phyloP scores from a whole-genome alignment of 2,888 invertebrate species.

The Hipparchia sbordonii region DNA sequence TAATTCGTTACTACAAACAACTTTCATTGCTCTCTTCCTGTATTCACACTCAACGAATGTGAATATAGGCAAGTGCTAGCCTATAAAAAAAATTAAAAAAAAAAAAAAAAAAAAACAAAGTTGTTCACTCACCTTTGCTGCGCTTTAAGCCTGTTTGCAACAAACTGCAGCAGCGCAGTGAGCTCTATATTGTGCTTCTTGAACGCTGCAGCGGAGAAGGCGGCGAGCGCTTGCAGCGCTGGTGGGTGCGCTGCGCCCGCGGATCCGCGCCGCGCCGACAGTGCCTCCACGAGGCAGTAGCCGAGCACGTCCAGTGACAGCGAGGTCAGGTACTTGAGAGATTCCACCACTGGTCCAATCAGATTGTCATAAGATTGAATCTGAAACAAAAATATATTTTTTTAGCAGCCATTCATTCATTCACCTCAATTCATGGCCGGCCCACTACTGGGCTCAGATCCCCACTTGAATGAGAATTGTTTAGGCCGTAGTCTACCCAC shows the following conservation, averaged over 20 bases:
- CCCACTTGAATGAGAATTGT: too few relatives aligned
- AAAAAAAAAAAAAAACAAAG: background rate
- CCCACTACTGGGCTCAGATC: too few relatives aligned
- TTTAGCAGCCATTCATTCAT: too few relatives aligned
- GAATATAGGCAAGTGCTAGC: background rate
- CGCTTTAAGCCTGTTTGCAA: constrained; percentile 97
- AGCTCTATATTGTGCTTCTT: constrained; percentile 99
- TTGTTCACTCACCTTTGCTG: constrained; percentile 89
- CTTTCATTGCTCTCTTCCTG: too few relatives aligned
- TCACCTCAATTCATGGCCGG: too few relatives aligned
- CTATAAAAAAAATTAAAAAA: background rate
- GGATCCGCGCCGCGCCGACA: constrained; percentile 73
- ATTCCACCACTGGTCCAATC: constrained; percentile 98
- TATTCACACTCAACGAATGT: too few relatives aligned
- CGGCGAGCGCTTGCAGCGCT: constrained; percentile 97
- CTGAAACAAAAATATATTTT: constrained; percentile 67
- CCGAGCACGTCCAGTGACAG: constrained; percentile 98
- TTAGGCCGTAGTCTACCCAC: too few relatives aligned
- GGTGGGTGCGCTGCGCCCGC: constrained; percentile 92
- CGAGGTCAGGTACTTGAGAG: constrained; percentile 96
- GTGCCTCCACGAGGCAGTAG: constrained; percentile 96
- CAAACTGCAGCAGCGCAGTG: constrained; percentile 97
- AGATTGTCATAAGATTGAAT: constrained; percentile 97
- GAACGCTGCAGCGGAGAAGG: constrained; percentile 97
- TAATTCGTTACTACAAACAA: too few relatives aligned